Evolutionary conservation across 1,140 invertebrate species (phyloP), one percentile per base, ranked within the genome.

Genomic region (Hylaeus volcanicus): DNA sequence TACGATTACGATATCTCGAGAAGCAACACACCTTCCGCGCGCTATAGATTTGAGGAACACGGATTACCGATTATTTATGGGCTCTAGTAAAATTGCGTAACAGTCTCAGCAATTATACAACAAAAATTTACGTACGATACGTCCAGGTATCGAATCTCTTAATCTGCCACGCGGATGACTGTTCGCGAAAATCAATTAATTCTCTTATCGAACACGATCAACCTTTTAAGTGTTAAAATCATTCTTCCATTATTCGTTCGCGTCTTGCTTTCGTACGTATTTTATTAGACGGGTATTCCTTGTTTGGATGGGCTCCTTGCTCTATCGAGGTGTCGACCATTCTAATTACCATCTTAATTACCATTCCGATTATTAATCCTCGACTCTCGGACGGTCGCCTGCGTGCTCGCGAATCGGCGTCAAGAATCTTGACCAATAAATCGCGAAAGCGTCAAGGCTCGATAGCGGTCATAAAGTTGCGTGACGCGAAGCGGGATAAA

Each of bases 381-480:
- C n/a, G 5, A 9, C 61, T 61, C 14, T 2, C 8, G 4, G 1
- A 15, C 41, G 55, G 12, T 1, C 15, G 43, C 15, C 39, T 3
- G 9, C 64, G 43, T 39, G 45, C 9, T 5, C 41, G 41, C 9
- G 43, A 48, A 48, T 43, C 64, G 43, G 41, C 41, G 8, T n/a
- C 64, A 14, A 15, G 39, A 53, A 76, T 76, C 74, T 37, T 5
- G 51, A n/a, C 63, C 15, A 5, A 66, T 75, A 75, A 75, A 75
- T 75, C 63, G 60, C 48, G n/a, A 26, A n/a, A 66, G 11, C 11
- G 63, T 68, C 74, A 12, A 45, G 63, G 41, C n/a, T 1, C 48
- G 74, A 68, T 76, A 68, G n/a, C n/a, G 14, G 51, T 6, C 8
- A n/a, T 56, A 58, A 68, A 65, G 6, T 68, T 65, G 80, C 61